phyloP scores from a whole-genome alignment of 2,113 vertebrate genomes.

The Gambusia holbrooki region DNA sequence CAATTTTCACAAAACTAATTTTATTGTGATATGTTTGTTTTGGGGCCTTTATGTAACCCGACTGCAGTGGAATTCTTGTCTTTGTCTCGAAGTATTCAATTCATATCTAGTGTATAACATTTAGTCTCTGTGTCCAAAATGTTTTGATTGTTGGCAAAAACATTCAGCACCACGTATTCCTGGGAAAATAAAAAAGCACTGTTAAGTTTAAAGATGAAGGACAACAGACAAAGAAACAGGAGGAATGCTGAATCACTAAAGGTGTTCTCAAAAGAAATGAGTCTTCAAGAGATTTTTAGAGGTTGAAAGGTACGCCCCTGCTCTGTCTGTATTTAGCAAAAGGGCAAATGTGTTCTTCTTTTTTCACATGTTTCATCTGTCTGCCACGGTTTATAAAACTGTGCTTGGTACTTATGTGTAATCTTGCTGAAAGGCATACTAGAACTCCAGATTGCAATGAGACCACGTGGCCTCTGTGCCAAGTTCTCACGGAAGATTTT shows the following conservation, averaged over 20 bases:
- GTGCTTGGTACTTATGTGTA: background rate
- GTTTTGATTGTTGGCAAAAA: background rate
- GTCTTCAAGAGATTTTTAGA: background rate
- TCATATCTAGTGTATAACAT: too few relatives aligned
- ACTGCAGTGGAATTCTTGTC: too few relatives aligned
- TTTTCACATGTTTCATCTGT: background rate
- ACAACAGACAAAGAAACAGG: background rate
- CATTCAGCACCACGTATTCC: background rate
- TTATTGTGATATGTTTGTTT: too few relatives aligned
- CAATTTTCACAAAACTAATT: too few relatives aligned
- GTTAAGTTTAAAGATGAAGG: background rate
- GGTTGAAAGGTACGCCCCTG: background rate
- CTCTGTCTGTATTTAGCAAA: background rate
- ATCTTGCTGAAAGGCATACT: background rate
- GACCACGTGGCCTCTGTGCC: background rate
- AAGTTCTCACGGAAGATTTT: background rate
- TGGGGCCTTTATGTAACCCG: too few relatives aligned
- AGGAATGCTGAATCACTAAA: background rate
- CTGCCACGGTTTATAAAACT: background rate
- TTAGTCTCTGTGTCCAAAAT: too few relatives aligned
- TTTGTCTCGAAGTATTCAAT: too few relatives aligned
- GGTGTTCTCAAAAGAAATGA: background rate
- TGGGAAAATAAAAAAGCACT: background rate
- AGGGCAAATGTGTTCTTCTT: background rate
- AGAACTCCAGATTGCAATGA: background rate